phyloP scores from a whole-genome alignment of 1,140 invertebrate species.

The Medauroidea extradentata region DNA sequence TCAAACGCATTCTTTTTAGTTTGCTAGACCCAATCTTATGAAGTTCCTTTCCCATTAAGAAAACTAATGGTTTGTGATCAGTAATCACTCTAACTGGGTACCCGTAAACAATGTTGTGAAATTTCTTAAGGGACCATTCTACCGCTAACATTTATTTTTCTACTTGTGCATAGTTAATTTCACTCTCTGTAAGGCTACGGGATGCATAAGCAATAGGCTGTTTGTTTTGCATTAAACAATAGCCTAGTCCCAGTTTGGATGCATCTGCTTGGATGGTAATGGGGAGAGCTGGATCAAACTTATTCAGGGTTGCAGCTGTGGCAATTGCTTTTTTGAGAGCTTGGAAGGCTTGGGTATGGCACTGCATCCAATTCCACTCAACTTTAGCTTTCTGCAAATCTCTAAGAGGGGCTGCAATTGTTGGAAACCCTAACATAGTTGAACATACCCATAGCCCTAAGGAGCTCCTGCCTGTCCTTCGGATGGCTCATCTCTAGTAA shows the following conservation, averaged over 20 bases:
- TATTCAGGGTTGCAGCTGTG: conserved; percentile 20
- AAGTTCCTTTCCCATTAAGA: neutral
- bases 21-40: too few relatives aligned
- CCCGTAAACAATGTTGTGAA: conserved; percentile 35
- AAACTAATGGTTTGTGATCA: conserved; percentile 40
- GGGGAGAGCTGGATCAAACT: conserved; percentile 26
- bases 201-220: conserved; percentile 39
- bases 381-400: conserved; percentile 19
- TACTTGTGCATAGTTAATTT: conserved; percentile 33
- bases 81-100: conserved; percentile 28
- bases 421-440: conserved; percentile 31
- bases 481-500: conserved; percentile 35
- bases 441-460: conserved; percentile 35
- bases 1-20: too few relatives aligned
- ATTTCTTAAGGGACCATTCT: conserved; percentile 28
- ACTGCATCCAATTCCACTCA: conserved; percentile 16
- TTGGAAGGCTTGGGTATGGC: conserved; percentile 18
- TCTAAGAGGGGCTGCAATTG: conserved; percentile 14
- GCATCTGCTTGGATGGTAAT: conserved; percentile 33
- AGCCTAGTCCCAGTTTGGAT: conserved; percentile 26
- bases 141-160: conserved; percentile 37
- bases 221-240: conserved; percentile 30
- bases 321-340: conserved; percentile 23
- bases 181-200: conserved; percentile 30
- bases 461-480: conserved; percentile 29